phyloP scores from a whole-genome alignment of 2,113 vertebrate genomes.

The Poecile atricapillus region DNA sequence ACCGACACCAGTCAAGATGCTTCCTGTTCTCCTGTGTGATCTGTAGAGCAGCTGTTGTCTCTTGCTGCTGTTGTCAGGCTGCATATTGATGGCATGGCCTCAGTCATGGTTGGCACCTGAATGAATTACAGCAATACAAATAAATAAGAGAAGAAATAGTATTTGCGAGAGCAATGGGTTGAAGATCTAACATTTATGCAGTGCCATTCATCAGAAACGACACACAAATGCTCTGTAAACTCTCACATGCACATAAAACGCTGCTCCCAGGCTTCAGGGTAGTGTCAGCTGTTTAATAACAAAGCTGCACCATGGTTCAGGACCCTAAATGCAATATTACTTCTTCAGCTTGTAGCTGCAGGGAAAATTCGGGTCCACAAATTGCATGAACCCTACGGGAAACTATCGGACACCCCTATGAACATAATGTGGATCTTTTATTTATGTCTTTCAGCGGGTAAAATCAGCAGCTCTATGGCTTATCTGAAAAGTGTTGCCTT shows the following conservation, averaged over 20 bases:
- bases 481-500: neutral
- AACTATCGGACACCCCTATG: neutral
- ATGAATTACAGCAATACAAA: conserved; percentile 22
- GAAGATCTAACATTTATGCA: neutral
- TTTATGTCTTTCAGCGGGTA: neutral
- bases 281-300: neutral
- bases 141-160: neutral
- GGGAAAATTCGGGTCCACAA: neutral
- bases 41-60: neutral
- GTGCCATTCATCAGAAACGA: neutral
- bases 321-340: neutral
- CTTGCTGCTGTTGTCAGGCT: neutral
- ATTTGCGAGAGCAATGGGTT: neutral
- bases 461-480: neutral
- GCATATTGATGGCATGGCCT: neutral
- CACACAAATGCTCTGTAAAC: neutral
- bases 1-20: rapidly evolving
- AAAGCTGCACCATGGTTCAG: neutral
- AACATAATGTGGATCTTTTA: neutral
- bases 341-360: neutral
- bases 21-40: neutral
- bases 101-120: neutral
- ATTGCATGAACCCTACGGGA: neutral
- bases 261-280: neutral
- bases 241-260: neutral